Evolutionary conservation across 2,113 vertebrate species (phyloP), one percentile per base, ranked within the genome.

Genomic region (Lamprotornis superbus): DNA sequence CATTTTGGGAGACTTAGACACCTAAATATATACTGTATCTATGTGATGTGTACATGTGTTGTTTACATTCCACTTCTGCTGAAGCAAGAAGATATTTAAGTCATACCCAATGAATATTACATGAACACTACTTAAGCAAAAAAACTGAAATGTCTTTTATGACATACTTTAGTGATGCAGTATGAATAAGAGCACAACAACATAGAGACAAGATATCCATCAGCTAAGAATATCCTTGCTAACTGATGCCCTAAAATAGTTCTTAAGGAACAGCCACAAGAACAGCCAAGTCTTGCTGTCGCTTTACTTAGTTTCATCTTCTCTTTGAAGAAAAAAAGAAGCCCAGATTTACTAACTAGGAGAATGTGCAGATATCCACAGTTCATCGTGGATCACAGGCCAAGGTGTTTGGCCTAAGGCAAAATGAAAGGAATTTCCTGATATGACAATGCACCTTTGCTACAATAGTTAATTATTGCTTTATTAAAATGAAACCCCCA

Each of bases 391-490:
- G 74, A 70, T 70, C 64, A 87, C n/a, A 94, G 67, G 79, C 89
- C 77, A 79, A 75, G 64, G 52, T 78, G 75, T 53, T 64, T 68
- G 81, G 46, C 94, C 93, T 93, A 83, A 96, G 93, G 95, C 93
- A 94, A 94, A 95, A 90, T 55, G 37, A 96, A 95, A 93, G 67
- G 37, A 76, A 20, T 86, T 91, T 96, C 91, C 78, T 83, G 90
- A 92, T 82, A 95, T 10, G 47, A 83, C 42, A 94, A 94, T 33
- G 74, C 82, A 89, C 61, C 91, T 94, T 89, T 94, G 95, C 94
- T 97, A 95, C 90, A 96, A 83, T 4, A 78, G 49, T 33, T 88
- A 75, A 68, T 97, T 97, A 98, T 97, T 97, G 97, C 96, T 98
- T 89, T 85, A 63, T 87, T 96, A 49, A 89, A 95, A 77, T 42